These are phyloP conservation scores for Agapornis roseicollis DNA, from an alignment of 2,113 vertebrate species.

Conservation along the genomic window DNA sequence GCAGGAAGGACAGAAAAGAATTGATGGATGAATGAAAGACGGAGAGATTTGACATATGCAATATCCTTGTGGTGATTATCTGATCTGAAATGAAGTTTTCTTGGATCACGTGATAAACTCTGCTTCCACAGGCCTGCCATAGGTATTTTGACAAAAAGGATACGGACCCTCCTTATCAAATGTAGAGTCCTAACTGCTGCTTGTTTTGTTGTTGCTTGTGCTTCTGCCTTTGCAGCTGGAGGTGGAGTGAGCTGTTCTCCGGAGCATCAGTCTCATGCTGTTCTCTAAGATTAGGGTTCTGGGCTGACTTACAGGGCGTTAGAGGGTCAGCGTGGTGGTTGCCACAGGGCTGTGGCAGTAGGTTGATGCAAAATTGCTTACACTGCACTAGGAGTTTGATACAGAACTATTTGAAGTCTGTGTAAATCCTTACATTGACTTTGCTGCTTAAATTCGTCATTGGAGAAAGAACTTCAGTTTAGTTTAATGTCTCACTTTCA, in stretches of 20 bases:
- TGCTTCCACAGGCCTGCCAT: background rate
- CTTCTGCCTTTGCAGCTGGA: background rate
- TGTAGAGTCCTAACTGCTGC: background rate
- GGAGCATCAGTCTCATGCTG: fast-evolving
- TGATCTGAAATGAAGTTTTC: background rate
- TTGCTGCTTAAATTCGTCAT: background rate
- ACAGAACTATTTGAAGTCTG: background rate
- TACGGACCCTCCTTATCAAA: background rate
- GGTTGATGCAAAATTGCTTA: background rate
- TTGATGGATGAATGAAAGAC: background rate
- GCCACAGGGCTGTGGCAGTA: background rate
- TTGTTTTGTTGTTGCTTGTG: background rate
- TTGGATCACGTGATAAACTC: background rate
- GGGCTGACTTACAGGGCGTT: fast-evolving
- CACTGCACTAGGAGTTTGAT: background rate
- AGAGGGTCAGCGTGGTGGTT: background rate
- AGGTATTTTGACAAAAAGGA: background rate
- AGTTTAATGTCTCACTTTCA: background rate
- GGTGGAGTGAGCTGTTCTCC: fast-evolving
- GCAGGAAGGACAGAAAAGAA: background rate
- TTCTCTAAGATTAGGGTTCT: background rate
- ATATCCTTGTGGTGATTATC: background rate
- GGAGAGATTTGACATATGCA: background rate
- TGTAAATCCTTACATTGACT: background rate
- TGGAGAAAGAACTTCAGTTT: background rate